A percentile compares a stretch with the other conserved stretches of the same genome.
Evolutionary conservation across 2,888 invertebrate genomes (phyloP).

Genomic region (Limnephilus lunatus): DNA sequence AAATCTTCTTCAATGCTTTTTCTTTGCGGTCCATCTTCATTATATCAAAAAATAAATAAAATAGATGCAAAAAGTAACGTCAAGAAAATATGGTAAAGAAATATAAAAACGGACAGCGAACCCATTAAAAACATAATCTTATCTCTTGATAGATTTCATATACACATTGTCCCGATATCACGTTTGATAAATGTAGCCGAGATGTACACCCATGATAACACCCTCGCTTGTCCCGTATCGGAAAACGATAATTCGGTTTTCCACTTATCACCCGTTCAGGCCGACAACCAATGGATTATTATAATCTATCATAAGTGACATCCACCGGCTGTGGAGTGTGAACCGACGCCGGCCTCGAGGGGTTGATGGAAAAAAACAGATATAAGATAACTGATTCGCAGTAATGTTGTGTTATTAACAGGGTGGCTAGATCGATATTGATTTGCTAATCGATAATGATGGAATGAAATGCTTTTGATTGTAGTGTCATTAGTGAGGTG

Average conservation of each 20-base stretch:
- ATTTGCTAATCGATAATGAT: background rate
- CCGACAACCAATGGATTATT: constrained; percentile 54
- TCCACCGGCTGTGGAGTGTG: constrained; percentile 20
- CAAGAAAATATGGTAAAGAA: background rate
- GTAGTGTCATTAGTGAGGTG: background rate
- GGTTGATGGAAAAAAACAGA: constrained; percentile 32
- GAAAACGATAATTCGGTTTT: constrained; percentile 61
- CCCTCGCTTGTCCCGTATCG: constrained; percentile 53
- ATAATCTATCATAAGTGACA: constrained; percentile 59
- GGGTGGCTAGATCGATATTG: background rate
- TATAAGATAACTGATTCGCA: constrained; percentile 4
- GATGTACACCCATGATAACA: constrained; percentile 23
- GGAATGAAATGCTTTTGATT: background rate
- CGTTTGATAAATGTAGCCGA: constrained; percentile 40
- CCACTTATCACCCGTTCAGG: constrained; percentile 54
- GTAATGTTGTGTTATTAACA: background rate
- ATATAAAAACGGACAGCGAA: background rate
- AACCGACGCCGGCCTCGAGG: constrained; percentile 31
- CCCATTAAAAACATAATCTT: background rate
- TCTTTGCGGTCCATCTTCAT: too few relatives aligned
- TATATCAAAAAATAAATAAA: background rate
- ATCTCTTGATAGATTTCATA: background rate
- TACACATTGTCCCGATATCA: background rate
- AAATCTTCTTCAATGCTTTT: background rate
- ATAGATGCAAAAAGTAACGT: background rate